A percentile compares a stretch with the other conserved stretches of the same genome.
phyloP scores from a whole-genome alignment of 2,113 vertebrate species.

The Rhea americana region DNA sequence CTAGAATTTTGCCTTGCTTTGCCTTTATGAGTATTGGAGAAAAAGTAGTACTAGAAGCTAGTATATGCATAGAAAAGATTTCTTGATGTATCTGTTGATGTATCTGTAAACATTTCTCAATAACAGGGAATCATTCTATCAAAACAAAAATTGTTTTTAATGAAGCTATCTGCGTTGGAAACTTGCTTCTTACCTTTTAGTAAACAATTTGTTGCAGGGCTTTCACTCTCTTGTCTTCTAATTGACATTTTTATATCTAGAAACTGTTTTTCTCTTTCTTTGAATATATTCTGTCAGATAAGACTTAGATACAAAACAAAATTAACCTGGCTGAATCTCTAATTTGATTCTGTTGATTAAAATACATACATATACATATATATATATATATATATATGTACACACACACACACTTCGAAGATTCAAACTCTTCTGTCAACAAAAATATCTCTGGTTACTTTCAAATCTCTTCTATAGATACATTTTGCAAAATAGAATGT shows the following conservation, averaged over 20 bases:
- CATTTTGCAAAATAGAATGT: not conserved
- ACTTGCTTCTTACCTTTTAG: slow-evolving; percentile 19
- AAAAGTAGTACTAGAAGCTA: not conserved
- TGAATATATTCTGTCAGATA: slow-evolving; percentile 29
- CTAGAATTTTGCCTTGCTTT: not conserved
- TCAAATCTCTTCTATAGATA: slow-evolving; percentile 7
- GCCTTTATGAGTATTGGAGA: not conserved
- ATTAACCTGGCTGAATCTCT: slow-evolving; percentile 31
- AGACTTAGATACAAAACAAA: slow-evolving; percentile 19
- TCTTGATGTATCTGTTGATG: not conserved
- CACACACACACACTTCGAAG: too few relatives aligned
- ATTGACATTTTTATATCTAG: slow-evolving; percentile 24
- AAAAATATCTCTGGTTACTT: slow-evolving; percentile 23
- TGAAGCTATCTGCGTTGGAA: not conserved
- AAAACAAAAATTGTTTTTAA: slow-evolving; percentile 14
- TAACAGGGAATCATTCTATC: not conserved
- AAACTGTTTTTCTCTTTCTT: slow-evolving; percentile 26
- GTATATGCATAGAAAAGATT: not conserved
- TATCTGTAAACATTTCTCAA: not conserved
- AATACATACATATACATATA: too few relatives aligned
- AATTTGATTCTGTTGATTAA: slow-evolving; percentile 42
- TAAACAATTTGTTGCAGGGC: slow-evolving; percentile 32
- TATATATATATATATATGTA: too few relatives aligned
- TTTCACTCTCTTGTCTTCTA: slow-evolving; percentile 30
- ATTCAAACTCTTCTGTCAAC: slow-evolving; percentile 33